These are phyloP conservation scores for Drosophila lacteicornis DNA, from an alignment of 1,140 invertebrate genomes.

Conservation along the genomic window DNA sequence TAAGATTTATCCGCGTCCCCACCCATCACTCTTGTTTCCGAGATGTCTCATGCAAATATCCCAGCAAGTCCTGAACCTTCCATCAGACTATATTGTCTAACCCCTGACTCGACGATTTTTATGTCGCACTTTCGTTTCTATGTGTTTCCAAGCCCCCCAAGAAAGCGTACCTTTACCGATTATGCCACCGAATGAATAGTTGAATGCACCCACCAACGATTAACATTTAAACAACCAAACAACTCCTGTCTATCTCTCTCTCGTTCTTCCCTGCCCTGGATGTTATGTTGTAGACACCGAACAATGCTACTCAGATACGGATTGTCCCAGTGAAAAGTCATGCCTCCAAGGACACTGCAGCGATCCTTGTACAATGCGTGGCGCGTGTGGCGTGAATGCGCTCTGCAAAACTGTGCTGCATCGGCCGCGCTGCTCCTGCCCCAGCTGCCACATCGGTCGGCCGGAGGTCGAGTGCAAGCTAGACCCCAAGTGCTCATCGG, in stretches of 20 bases:
- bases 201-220: constrained; percentile 77
- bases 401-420: constrained; percentile 93
- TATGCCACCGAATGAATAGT: constrained; percentile 66
- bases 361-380: constrained; percentile 94
- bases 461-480: constrained; percentile 91
- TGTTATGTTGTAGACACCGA: constrained; percentile 88
- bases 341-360: constrained; percentile 94
- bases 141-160: constrained; percentile 20
- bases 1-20: constrained; percentile 60
- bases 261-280: constrained; percentile 74
- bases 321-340: constrained; percentile 95
- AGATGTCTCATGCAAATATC: constrained; percentile 22
- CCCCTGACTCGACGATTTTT: constrained; percentile 40
- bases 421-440: constrained; percentile 93
- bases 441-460: constrained; percentile 93
- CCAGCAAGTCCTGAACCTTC: constrained; percentile 28
- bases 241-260: constrained; percentile 83
- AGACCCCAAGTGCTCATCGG: constrained; percentile 89
- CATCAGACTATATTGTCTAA: constrained; percentile 42
- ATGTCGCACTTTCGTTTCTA: constrained; percentile 52
- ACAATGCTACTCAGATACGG: constrained; percentile 95
- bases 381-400: constrained; percentile 95
- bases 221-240: constrained; percentile 79
- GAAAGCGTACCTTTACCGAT: constrained; percentile 55
- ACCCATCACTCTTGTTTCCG: constrained; percentile 26